These are phyloP conservation scores for Aplysina aerophoba DNA, from an alignment of 37 sponge, comb jelly and placozoan species.

Conservation along the genomic window DNA sequence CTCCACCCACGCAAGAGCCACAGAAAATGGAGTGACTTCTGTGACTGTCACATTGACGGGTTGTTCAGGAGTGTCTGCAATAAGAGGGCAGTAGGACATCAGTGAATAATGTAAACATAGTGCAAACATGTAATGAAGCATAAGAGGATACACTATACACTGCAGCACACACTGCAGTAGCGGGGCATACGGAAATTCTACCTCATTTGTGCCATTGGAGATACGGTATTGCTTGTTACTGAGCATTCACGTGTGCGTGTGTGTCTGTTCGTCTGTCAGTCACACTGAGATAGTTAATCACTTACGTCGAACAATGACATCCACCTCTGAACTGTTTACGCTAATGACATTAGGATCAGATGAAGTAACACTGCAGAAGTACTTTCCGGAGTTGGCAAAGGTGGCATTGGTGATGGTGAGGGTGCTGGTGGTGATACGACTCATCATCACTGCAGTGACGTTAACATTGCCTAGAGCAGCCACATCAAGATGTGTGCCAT, in stretches of 20 bases:
- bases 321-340: conserved; percentile 1
- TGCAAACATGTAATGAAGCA: not conserved
- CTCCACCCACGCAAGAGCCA: conserved; percentile 46
- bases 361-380: conserved; percentile 37
- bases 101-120: no score
- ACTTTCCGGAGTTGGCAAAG: conserved; percentile 44
- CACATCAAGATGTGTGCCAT: conserved; percentile 30
- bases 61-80: conserved; percentile 33
- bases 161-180: not conserved
- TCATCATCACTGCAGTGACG: not conserved
- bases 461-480: not conserved
- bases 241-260: not conserved
- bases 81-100: no score
- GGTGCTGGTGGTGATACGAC: not conserved
- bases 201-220: no score
- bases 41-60: conserved; percentile 29
- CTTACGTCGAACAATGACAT: conserved; percentile 57
- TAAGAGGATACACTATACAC: not conserved
- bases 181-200: no score
- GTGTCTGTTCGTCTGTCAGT: not conserved
- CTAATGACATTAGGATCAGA: not conserved
- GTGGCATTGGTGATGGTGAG: conserved; percentile 30
- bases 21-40: conserved; percentile 35
- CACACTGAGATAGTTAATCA: not conserved
- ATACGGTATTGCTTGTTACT: no score